Percentiles rank a stretch among this genome's conserved stretches.
phyloP scores from a whole-genome alignment of 2,888 invertebrate species.

The Operophtera brumata region DNA sequence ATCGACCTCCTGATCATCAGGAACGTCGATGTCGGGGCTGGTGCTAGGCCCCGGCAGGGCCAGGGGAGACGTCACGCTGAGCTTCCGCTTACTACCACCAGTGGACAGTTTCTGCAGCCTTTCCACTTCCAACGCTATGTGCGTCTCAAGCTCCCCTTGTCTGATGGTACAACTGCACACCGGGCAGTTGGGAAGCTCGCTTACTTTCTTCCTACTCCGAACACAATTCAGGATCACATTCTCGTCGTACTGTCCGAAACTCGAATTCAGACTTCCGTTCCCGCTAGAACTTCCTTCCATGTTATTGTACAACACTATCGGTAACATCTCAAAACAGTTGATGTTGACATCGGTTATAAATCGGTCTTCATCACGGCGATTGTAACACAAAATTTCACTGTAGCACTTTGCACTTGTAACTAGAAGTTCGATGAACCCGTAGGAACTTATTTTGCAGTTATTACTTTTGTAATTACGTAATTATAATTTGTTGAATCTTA shows the following conservation, averaged over 20 bases:
- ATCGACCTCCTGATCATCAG: conserved; percentile 59
- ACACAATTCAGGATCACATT: conserved; percentile 72
- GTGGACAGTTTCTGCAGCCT: conserved; percentile 62
- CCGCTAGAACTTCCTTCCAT: conserved; percentile 71
- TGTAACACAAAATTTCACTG: conserved; percentile 44
- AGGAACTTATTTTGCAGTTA: conserved; percentile 61
- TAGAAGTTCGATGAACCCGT: conserved; percentile 51
- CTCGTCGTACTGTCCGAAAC: conserved; percentile 62
- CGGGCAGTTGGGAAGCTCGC: conserved; percentile 90
- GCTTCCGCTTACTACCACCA: conserved; percentile 60
- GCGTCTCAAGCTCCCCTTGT: conserved; percentile 90
- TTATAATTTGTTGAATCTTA: conserved; percentile 38
- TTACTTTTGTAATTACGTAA: conserved; percentile 40
- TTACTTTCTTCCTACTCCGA: conserved; percentile 81
- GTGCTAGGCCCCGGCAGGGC: conserved; percentile 59
- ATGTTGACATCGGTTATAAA: conserved; percentile 51
- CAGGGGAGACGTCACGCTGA: conserved; percentile 53
- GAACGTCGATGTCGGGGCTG: conserved; percentile 41
- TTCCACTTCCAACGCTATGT: conserved; percentile 88
- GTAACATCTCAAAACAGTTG: conserved; percentile 68
- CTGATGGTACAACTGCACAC: conserved; percentile 93
- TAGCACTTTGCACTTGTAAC: conserved; percentile 35
- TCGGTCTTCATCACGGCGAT: conserved; percentile 67
- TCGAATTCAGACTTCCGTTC: conserved; percentile 51
- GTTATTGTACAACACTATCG: conserved; percentile 68